phyloP scores from a whole-genome alignment of 2,797 vertebrate genomes.

The Orientallactaga sibirica region DNA sequence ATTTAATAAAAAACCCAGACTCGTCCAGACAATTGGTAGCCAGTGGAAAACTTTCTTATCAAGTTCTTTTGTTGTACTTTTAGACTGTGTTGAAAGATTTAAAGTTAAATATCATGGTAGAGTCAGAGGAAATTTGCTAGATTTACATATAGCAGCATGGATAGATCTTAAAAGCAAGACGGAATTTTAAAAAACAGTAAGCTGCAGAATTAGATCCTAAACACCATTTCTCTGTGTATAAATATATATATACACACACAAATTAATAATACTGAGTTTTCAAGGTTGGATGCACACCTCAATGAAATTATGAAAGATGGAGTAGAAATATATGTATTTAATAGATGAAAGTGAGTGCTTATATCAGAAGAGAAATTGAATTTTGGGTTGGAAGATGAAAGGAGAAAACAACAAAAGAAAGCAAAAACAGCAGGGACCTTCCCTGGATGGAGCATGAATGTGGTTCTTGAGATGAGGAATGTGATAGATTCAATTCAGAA shows the following conservation, averaged over 20 bases:
- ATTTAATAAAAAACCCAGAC: conserved; percentile 64
- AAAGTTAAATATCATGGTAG: conserved; percentile 57
- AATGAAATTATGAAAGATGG: not conserved
- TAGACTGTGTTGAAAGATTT: conserved; percentile 50
- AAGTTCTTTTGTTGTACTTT: conserved; percentile 36
- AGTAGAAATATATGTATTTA: not conserved
- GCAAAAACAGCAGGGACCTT: not conserved
- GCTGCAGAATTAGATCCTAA: not conserved
- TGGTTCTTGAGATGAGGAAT: not conserved
- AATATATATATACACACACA: not conserved
- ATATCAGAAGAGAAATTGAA: conserved; percentile 17
- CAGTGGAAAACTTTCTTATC: conserved; percentile 66
- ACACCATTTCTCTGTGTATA: not conserved
- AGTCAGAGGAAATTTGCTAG: conserved; percentile 54
- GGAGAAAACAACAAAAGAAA: not conserved
- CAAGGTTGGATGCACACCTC: not conserved
- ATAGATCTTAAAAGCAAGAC: conserved; percentile 32
- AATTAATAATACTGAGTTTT: conserved; percentile 18
- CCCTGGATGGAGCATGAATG: not conserved
- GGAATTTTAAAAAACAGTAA: conserved; percentile 7
- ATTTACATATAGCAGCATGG: conserved; percentile 37
- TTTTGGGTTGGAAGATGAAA: not conserved
- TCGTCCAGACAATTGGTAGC: conserved; percentile 69
- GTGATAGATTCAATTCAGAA: not conserved
- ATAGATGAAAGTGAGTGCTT: not conserved